Conservation (phyloP, 2,113 vertebrate genomes). For the Prunella himalayana region DNA sequence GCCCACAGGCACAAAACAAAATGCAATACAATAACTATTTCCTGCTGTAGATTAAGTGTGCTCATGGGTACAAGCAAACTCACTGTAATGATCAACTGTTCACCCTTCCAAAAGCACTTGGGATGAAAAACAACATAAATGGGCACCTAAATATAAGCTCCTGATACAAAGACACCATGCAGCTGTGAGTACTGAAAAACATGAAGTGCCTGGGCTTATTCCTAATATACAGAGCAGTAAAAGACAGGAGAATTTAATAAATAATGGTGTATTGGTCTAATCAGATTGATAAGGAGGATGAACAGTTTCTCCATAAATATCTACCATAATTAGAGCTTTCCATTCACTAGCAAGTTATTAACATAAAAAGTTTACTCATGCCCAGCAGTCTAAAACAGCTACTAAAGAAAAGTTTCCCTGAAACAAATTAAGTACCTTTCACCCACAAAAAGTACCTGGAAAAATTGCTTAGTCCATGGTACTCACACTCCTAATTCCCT, state of each 20-base stretch:
- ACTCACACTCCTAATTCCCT: neutral
- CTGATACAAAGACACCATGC: neutral
- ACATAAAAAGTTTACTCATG: neutral
- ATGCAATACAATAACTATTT: constrained; percentile 68
- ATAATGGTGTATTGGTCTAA: too few species aligned
- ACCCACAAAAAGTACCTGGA: neutral
- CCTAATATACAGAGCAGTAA: neutral
- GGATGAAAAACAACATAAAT: constrained; percentile 41
- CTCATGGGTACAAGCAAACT: constrained; percentile 68
- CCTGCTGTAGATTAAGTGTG: constrained; percentile 74
- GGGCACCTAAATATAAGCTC: constrained; percentile 64
- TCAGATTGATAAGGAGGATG: neutral
- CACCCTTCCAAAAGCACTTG: constrained; percentile 34
- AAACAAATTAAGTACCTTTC: neutral
- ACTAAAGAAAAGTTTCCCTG: neutral
- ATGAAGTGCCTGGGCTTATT: neutral
- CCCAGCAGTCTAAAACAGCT: neutral
- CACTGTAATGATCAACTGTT: constrained; percentile 59
- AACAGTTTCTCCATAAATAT: neutral
- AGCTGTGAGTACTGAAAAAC: neutral
- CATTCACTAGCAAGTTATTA: neutral
- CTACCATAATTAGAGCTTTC: neutral
- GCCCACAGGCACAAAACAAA: constrained; percentile 66
- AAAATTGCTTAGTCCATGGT: neutral
- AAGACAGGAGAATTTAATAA: neutral